These are phyloP conservation scores for Hassar affinis DNA, from an alignment of 2,113 vertebrate genomes.

Conservation along the genomic window DNA sequence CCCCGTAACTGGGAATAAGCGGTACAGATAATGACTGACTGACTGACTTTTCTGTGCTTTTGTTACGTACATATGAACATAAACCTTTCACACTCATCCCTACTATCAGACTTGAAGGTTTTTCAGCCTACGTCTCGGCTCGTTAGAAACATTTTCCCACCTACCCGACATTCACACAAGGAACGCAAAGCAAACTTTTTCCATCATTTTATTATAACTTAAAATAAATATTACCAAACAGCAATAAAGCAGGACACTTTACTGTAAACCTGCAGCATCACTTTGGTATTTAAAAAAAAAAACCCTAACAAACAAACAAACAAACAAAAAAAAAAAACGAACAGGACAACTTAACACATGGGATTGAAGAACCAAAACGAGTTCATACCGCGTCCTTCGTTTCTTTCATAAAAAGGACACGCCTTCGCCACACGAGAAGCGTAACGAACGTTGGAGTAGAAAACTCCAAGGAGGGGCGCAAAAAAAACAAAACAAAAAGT, in stretches of 20 bases:
- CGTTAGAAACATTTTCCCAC: not conserved
- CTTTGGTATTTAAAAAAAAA: constrained; percentile 72
- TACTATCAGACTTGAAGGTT: not conserved
- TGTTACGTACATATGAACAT: too few relatives aligned
- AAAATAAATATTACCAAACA: constrained; percentile 80
- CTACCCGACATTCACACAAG: not conserved
- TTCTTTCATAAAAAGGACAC: constrained; percentile 59
- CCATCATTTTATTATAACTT: constrained; percentile 77
- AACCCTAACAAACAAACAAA: too few relatives aligned
- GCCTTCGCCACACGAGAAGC: constrained; percentile 55
- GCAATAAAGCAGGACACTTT: constrained; percentile 70
- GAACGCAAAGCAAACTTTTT: constrained; percentile 59
- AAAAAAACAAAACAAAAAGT: too few relatives aligned
- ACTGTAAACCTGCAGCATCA: constrained; percentile 71
- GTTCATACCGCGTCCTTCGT: constrained; percentile 9
- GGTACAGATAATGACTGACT: too few relatives aligned
- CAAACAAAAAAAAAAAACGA: constrained; percentile 24
- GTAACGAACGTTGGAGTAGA: constrained; percentile 65
- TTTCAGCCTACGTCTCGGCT: not conserved
- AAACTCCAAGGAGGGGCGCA: constrained; percentile 49
- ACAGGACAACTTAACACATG: constrained; percentile 64
- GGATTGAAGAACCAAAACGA: constrained; percentile 37
- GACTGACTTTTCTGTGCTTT: too few relatives aligned
- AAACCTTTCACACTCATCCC: not conserved
- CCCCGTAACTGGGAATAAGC: too few relatives aligned